Evolutionary conservation across 1,140 invertebrate genomes (phyloP), one percentile per base, ranked within the genome.

Genomic region (Drosophila ercepeae): DNA sequence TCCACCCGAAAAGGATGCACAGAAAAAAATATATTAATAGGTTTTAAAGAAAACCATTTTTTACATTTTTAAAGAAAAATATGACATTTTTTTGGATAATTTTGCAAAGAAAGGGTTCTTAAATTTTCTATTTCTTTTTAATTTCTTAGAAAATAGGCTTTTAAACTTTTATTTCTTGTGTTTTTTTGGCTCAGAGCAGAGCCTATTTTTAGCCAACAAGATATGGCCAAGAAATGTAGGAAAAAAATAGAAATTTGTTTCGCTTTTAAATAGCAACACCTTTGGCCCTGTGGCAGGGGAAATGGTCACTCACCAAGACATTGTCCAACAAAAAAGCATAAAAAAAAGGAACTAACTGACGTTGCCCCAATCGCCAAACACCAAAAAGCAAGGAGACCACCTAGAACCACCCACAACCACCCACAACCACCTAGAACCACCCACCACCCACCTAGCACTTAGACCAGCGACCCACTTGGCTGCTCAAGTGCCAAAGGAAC

Each of bases 401-500:
- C 19, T 19, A 21, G 21, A 25, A 41, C 13, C 41, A 42, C 41
- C 27, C 14, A 16, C 6, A 6, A n/a, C 19, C 29, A 25, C 18
- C 44, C 44, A 21, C 14, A 46, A 27, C n/a, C n/a, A n/a, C n/a
- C 5, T 14, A 18, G 2, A 16, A 14, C n/a, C 4, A 21, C 44
- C 46, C 27, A 27, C 14, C 36, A 19, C 16, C 18, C 18, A 21
- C 32, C 6, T 16, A 60, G 55, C 53, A 71, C 67, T 71, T 70
- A 58, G 65, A 49, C 32, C 65, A 42, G 68, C 67, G 69, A 72
- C 69, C 67, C 67, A 72, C 69, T 72, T 72, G 67, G 55, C 69
- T 72, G 67, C 69, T 72, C 69, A 71, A 72, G 69, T 72, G 69
- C 67, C 67, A 71, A 59, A 39, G 67, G 49, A 72, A 72, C 67